phyloP scores from a whole-genome alignment of 2,113 vertebrate species.

The Cyprinodon brontotheroides region DNA sequence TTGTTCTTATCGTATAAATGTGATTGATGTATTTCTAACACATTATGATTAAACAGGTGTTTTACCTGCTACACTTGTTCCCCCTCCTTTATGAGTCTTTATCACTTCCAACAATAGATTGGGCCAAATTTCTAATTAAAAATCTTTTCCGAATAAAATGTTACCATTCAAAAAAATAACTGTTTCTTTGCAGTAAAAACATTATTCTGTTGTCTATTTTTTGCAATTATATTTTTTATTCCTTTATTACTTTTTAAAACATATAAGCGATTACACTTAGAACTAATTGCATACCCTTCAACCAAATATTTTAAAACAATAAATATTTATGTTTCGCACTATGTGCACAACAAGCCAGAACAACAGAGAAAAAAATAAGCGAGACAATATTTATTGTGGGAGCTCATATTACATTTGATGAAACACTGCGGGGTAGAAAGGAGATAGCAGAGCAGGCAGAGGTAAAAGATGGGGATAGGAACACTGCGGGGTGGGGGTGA shows the following conservation, averaged over 20 bases:
- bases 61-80: neutral
- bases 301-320: slow-evolving; percentile 36
- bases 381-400: slow-evolving; percentile 89
- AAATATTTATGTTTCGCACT: slow-evolving; percentile 5
- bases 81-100: neutral
- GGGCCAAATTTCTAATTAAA: neutral
- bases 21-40: neutral
- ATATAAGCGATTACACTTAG: neutral
- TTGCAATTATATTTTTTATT: neutral
- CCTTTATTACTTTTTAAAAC: neutral
- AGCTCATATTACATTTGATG: slow-evolving; percentile 80
- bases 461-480: slow-evolving; percentile 64
- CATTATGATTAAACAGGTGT: neutral
- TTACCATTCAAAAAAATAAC: neutral
- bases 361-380: slow-evolving; percentile 78
- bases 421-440: slow-evolving; percentile 58
- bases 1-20: neutral
- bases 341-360: slow-evolving; percentile 47
- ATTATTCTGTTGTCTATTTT: neutral
- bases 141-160: neutral
- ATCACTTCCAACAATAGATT: neutral
- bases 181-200: neutral
- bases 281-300: neutral
- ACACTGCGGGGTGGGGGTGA: slow-evolving; percentile 44
- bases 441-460: slow-evolving; percentile 50